phyloP scores from a whole-genome alignment of 2,797 vertebrate genomes.

The Fratercula arctica region DNA sequence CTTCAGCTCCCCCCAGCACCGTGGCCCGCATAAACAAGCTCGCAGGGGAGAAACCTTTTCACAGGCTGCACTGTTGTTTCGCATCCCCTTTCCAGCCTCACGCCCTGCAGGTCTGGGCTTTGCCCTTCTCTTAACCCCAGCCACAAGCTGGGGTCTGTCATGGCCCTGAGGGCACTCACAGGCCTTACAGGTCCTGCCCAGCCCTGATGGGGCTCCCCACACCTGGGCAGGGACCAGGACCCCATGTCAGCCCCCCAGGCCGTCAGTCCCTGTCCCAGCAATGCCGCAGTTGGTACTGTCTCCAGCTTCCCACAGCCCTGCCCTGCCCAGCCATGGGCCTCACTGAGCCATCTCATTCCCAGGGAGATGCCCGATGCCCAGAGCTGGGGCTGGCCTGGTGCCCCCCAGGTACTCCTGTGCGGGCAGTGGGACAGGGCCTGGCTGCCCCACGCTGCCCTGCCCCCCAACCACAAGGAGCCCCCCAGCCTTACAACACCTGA shows the following conservation, averaged over 20 bases:
- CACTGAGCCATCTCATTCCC: rapidly evolving
- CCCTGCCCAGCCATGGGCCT: not conserved
- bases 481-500: not conserved
- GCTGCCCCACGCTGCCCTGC: not conserved
- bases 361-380: not conserved
- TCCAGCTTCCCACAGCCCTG: not conserved
- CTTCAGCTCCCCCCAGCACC: rapidly evolving
- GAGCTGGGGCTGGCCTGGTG: not conserved
- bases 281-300: not conserved
- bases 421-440: not conserved
- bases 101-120: rapidly evolving
- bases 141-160: not conserved
- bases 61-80: not conserved
- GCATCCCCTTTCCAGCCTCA: not conserved
- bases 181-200: not conserved
- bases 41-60: not conserved
- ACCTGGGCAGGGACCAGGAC: not conserved
- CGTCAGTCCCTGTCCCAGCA: too few relatives aligned
- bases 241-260: rapidly evolving
- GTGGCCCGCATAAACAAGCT: not conserved
- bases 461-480: too few relatives aligned
- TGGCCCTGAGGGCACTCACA: not conserved
- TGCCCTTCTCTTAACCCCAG: not conserved
- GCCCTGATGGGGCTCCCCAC: too few relatives aligned
- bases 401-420: not conserved